Base-by-base conservation (phyloP, 2,797 vertebrate species). In the Sebastes variabilis region DNA sequence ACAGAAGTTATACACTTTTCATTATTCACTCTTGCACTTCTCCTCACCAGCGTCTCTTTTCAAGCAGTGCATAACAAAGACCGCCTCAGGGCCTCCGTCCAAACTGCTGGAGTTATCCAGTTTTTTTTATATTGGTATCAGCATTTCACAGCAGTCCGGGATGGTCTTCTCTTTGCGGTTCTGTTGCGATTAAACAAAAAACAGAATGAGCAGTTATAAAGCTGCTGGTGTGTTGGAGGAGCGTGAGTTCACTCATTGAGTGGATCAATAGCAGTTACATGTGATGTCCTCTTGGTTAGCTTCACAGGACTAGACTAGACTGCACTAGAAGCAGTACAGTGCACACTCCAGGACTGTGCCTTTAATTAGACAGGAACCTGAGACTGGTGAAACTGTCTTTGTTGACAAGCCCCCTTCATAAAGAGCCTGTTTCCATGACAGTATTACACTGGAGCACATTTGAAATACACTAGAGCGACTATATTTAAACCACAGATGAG, bases 121-220 rank as follows among this genome's bases (percentile, higher is more conserved):
- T 34, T 34, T 52, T 30, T 54, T 30, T 6, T 30, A 66, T 77
- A 10, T 27, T 46, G 36, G 67, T 66, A 72, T 88, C 82, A 82
- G 80, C 62, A 72, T 79, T 84, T 79, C 49, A 80, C 83, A 76
- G 75, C 66, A 59, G 58, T 66, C 22, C 46, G 30, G 13, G 56
- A 64, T 68, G 62, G 38, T n/a, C 29, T 12, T 62, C 8, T 73
- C 49, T 34, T 55, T 75, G 59, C 36, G 6, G 24, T 14, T 49
- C 61, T 56, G 36, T 66, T 75, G 71, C 72, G 32, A 55, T 49
- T 68, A 42, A 84, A 77, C 38, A 62, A 72, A 77, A 75, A 60
- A 42, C 24, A 66, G 56, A 74, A 61, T 25, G 34, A 85, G 66
- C 29, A 30, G 13, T 11, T 42, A 59, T 66, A 77, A 78, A 69